Conservation (phyloP, 2,888 invertebrate species). For the Acanthosepion lycidas region DNA sequence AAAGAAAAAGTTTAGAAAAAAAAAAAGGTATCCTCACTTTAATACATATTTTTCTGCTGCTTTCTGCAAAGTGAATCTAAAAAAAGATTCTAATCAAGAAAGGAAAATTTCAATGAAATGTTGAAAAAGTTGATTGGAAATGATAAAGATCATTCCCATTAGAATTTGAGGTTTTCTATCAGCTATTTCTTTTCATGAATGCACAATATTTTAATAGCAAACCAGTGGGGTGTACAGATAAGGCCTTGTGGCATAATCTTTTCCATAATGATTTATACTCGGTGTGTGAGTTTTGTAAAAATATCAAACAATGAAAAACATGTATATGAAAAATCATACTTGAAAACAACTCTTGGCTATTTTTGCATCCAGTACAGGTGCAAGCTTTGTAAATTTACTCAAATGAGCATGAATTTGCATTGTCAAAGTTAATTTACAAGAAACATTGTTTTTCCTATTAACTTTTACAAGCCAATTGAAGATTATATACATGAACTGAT, state of each 20-base stretch:
- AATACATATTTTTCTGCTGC: background rate
- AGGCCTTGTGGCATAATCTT: background rate
- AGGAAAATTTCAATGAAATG: background rate
- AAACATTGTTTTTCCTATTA: background rate
- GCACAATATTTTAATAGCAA: constrained; percentile 8
- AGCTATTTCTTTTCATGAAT: background rate
- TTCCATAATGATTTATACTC: background rate
- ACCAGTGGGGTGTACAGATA: constrained; percentile 33
- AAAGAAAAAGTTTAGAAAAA: background rate
- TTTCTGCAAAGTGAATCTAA: background rate
- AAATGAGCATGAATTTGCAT: background rate
- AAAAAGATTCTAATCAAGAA: background rate
- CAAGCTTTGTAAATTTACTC: constrained; percentile 15
- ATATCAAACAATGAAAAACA: background rate
- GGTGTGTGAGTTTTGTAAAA: background rate
- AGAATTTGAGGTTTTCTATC: constrained; percentile 2
- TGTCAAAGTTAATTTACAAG: background rate
- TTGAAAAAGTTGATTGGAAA: background rate
- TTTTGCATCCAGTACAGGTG: background rate
- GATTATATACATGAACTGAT: background rate
- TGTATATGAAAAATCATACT: background rate
- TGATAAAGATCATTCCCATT: background rate
- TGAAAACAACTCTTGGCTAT: background rate
- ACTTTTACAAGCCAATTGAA: background rate
- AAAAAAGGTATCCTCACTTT: background rate